Conservation (phyloP, 1,140 invertebrate species). For the Eupristina koningsbergeri region DNA sequence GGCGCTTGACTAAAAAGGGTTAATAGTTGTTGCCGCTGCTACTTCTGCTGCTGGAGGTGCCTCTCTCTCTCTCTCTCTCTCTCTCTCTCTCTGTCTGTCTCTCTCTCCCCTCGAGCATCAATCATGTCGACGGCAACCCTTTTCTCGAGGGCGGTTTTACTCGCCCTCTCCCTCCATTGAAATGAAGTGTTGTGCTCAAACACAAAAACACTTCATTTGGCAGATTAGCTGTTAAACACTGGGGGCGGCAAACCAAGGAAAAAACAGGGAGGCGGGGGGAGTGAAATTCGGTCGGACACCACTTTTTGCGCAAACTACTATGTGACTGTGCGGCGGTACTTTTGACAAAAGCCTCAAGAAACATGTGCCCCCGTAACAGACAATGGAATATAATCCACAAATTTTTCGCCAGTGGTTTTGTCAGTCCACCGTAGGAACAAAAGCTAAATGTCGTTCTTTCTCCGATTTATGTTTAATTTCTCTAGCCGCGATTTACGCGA, state of each 20-base stretch:
- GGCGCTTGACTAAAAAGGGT: slow-evolving; percentile 69
- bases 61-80: not conserved
- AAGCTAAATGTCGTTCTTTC: not conserved
- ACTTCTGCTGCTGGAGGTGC: slow-evolving; percentile 48
- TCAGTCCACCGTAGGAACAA: not conserved
- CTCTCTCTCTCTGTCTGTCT: slow-evolving; percentile 49
- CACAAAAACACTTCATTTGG: slow-evolving; percentile 75
- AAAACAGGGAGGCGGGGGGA: not conserved
- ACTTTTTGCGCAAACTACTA: slow-evolving; percentile 40
- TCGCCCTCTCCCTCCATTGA: slow-evolving; percentile 62
- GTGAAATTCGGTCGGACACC: not conserved
- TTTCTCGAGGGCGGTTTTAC: slow-evolving; percentile 70
- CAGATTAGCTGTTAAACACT: slow-evolving; percentile 74
- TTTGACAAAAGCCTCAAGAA: slow-evolving; percentile 18
- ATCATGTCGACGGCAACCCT: slow-evolving; percentile 72
- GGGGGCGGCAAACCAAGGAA: slow-evolving; percentile 27
- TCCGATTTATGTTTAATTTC: not conserved
- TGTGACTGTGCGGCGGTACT: not conserved
- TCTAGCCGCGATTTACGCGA: slow-evolving; percentile 5
- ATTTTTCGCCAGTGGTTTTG: slow-evolving; percentile 20
- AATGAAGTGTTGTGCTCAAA: slow-evolving; percentile 73
- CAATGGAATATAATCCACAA: slow-evolving; percentile 27
- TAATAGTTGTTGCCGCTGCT: slow-evolving; percentile 53
- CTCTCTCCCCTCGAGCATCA: slow-evolving; percentile 68
- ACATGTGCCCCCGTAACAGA: slow-evolving; percentile 11